Base-by-base conservation (phyloP, 2,113 vertebrate species). In the Percopsis transmontana region DNA sequence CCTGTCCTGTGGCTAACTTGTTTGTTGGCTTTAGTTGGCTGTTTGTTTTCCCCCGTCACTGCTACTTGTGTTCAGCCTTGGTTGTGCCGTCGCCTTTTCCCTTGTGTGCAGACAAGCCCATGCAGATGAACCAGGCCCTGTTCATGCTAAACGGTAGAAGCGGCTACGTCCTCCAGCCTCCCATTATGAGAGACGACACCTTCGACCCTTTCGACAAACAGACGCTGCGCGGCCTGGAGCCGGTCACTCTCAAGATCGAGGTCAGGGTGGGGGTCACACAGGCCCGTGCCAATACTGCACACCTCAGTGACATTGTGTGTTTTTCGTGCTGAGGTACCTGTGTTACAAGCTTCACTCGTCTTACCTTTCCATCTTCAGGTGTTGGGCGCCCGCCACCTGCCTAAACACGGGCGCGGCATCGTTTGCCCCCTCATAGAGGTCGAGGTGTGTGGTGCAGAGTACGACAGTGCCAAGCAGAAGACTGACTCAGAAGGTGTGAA, bases 111-210 rank as follows among this genome's bases (percentile, higher is more conserved):
- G 97, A 99, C 78, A 99, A 99, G 77, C 96, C 97, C 68, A 99
- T 99, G 97, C 97, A 99, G 92, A 97, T 99, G 96, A 99, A 99
- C 87, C 97, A 99, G 91, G 95, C 97, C 21, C 88, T 99, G 63
- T 99, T 99, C 90, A 93, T 96, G 94, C 87, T 96, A 19, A 96
- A 94, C 0, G 96, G 96, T 7, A 91, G 91, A 70, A 97, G 95
- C 1, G 97, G 97, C 39, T 99, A 97, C 0, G 95, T 98, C 72
- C 89, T 99, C 69, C 97, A 99, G 86, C 96, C 97, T 0, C 11
- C 89, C 70, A 93, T 95, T 87, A 99, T 99, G 97, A 91, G 97
- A 45, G 96, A 98, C 0, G 97, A 98, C 45, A 76, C 33, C 91
- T 99, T 99, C 0, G 97, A 99, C 82, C 97, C 97, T 14, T 99